A percentile compares a stretch with the other conserved stretches of the same genome.
Conservation (phyloP, 2,797 vertebrate species). For the Phalanger gymnotis region DNA sequence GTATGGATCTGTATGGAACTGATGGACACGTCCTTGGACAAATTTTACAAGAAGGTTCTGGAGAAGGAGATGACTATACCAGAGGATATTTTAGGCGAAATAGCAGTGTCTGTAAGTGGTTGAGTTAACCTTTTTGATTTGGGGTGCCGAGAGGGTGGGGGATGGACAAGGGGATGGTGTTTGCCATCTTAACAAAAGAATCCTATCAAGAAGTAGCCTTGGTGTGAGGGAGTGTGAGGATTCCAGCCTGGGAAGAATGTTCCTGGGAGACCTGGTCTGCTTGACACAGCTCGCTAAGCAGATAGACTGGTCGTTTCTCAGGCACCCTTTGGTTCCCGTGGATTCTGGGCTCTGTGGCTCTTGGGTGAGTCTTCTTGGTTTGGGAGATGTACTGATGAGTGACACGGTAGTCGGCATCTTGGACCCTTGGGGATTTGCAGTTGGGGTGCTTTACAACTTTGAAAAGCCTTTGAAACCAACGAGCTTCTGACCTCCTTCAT, state of each 20-base stretch:
- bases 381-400: neutral
- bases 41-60: slow-evolving; percentile 89
- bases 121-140: neutral
- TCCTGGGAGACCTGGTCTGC: neutral
- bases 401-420: neutral
- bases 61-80: slow-evolving; percentile 87
- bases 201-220: neutral
- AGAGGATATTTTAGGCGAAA: slow-evolving; percentile 88
- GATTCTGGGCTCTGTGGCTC: neutral
- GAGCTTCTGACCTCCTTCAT: neutral
- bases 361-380: neutral
- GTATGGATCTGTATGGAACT: slow-evolving; percentile 91
- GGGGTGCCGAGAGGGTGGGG: neutral
- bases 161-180: neutral
- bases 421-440: neutral
- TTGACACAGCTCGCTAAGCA: neutral
- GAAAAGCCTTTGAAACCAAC: neutral
- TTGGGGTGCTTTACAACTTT: neutral
- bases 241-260: neutral
- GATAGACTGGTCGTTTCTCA: neutral
- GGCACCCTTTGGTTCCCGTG: neutral
- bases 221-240: neutral
- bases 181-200: neutral
- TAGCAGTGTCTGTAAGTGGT: slow-evolving; percentile 87
- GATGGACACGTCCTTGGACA: slow-evolving; percentile 89